phyloP scores from a whole-genome alignment of 2,113 vertebrate species.

The Tachycineta bicolor region DNA sequence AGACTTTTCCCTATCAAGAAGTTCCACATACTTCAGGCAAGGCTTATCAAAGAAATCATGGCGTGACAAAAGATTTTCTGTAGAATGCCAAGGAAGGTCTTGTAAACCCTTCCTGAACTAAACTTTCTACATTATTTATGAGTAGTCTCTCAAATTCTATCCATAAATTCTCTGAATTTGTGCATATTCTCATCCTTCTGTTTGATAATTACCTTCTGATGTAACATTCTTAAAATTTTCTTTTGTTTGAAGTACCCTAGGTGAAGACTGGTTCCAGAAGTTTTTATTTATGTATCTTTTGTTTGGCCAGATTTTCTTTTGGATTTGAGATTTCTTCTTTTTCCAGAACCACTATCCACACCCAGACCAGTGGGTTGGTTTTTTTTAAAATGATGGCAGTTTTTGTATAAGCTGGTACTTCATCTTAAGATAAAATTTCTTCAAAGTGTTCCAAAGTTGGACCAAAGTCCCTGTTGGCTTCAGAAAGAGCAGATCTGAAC shows the following conservation, averaged over 20 bases:
- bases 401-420: neutral
- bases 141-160: neutral
- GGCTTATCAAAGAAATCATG: neutral
- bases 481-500: neutral
- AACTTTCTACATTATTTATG: neutral
- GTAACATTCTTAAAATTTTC: neutral
- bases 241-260: neutral
- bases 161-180: neutral
- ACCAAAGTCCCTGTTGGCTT: neutral
- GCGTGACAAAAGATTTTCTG: neutral
- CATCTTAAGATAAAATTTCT: neutral
- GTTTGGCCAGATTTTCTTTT: neutral
- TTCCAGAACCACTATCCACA: neutral
- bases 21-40: neutral
- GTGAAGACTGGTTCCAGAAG: neutral
- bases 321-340: neutral
- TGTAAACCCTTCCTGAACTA: neutral
- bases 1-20: neutral
- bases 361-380: neutral
- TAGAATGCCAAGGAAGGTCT: neutral
- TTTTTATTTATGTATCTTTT: neutral
- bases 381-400: neutral
- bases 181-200: neutral
- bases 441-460: neutral
- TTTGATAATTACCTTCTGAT: neutral